These are phyloP conservation scores for Conchocele bisecta DNA, from an alignment of 2,888 invertebrate genomes.

Conservation along the genomic window DNA sequence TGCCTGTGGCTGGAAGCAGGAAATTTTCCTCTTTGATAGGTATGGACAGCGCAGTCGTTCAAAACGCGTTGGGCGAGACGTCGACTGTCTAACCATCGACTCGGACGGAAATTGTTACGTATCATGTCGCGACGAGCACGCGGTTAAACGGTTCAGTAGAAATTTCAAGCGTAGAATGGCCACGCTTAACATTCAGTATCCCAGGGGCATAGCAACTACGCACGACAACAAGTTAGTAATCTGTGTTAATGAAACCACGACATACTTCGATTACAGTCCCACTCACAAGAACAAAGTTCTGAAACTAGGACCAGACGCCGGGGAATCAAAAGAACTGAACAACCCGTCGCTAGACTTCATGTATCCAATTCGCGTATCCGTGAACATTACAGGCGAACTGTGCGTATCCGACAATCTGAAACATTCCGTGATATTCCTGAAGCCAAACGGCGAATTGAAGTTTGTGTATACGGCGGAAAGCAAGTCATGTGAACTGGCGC, in stretches of 20 bases:
- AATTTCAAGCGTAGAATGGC: conserved; percentile 58
- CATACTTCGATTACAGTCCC: conserved; percentile 53
- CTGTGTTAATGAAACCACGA: conserved; percentile 50
- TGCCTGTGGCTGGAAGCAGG: conserved; percentile 57
- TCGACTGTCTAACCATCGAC: conserved; percentile 55
- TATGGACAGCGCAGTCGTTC: conserved; percentile 27
- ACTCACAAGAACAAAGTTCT: conserved; percentile 52
- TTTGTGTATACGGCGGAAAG: conserved; percentile 34
- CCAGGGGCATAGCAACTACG: conserved; percentile 52
- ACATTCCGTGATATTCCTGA: conserved; percentile 47
- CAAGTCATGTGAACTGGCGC: conserved; percentile 21
- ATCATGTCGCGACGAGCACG: conserved; percentile 53
- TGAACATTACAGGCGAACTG: conserved; percentile 51
- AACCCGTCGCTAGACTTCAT: conserved; percentile 52
- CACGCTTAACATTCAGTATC: conserved; percentile 50
- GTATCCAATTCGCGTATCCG: conserved; percentile 61
- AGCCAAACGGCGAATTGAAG: conserved; percentile 49
- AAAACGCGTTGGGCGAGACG: conserved; percentile 50
- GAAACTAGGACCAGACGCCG: conserved; percentile 57
- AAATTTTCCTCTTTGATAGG: conserved; percentile 47
- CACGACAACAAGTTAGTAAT: conserved; percentile 51
- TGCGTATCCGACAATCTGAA: conserved; percentile 60
- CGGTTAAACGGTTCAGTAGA: conserved; percentile 50
- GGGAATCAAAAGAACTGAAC: conserved; percentile 54
- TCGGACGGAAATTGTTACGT: conserved; percentile 56